A percentile compares a stretch with the other conserved stretches of the same genome.
phyloP scores from a whole-genome alignment of 1,140 invertebrate genomes.

The Drosophila kepulauana region DNA sequence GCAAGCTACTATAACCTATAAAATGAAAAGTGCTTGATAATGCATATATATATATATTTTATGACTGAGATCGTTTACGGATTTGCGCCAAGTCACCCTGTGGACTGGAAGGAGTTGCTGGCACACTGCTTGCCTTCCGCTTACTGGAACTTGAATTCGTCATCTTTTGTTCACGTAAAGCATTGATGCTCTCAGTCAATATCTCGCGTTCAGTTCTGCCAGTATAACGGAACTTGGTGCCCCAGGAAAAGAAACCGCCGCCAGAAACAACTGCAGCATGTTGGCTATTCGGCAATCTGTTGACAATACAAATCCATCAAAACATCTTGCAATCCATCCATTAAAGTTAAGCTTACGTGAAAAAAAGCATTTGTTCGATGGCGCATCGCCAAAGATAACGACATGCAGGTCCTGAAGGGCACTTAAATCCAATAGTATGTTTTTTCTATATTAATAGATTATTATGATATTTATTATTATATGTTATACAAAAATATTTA shows the following conservation, averaged over 20 bases:
- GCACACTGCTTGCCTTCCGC: conserved; percentile 93
- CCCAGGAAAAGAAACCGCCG: conserved; percentile 97
- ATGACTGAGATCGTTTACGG: conserved; percentile 53
- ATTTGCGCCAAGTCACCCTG: conserved; percentile 83
- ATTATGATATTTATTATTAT: too few relatives aligned
- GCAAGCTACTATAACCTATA: conserved; percentile 92
- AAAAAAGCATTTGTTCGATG: conserved; percentile 98
- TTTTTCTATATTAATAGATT: conserved; percentile 90
- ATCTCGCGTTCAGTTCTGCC: conserved; percentile 96
- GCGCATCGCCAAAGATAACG: conserved; percentile 98
- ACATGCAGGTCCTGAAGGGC: conserved; percentile 94
- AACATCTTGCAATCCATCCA: background rate
- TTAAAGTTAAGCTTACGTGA: conserved; percentile 91
- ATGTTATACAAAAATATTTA: background rate
- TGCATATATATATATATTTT: conserved; percentile 9
- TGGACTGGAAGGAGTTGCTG: conserved; percentile 93
- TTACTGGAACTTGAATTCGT: conserved; percentile 87
- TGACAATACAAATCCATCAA: background rate
- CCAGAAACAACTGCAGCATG: conserved; percentile 95
- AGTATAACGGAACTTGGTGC: conserved; percentile 96
- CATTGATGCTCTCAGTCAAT: conserved; percentile 88
- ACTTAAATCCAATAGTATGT: conserved; percentile 98
- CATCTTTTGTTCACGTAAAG: conserved; percentile 85
- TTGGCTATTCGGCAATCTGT: conserved; percentile 93
- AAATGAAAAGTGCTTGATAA: conserved; percentile 12